phyloP scores from a whole-genome alignment of 2,113 vertebrate species.

The Corythoichthys haematopterus region DNA sequence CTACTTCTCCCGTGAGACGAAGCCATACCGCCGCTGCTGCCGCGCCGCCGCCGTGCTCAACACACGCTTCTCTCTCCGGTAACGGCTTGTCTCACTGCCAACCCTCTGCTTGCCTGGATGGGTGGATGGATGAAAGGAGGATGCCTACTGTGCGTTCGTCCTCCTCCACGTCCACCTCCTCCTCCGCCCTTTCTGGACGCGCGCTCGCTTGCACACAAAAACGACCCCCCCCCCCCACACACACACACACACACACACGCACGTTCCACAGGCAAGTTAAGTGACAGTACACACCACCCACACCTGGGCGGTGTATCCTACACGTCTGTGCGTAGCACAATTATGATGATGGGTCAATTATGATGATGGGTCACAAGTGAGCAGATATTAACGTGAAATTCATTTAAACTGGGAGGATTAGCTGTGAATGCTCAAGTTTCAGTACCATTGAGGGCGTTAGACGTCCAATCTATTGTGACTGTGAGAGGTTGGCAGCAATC shows the following conservation, averaged over 20 bases:
- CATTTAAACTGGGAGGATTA: background rate
- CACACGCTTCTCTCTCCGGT: constrained; percentile 37
- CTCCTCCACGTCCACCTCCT: constrained; percentile 2
- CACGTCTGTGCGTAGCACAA: constrained; percentile 42
- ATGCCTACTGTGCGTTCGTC: constrained; percentile 24
- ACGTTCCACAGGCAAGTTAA: constrained; percentile 2
- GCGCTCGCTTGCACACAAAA: background rate
- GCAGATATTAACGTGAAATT: background rate
- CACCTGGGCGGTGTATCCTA: constrained; percentile 61
- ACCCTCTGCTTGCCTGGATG: constrained; percentile 26
- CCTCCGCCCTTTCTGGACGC: constrained; percentile 3
- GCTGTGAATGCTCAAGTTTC: too few relatives aligned
- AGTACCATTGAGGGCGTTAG: too few relatives aligned
- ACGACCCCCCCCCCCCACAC: background rate
- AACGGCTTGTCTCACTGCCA: constrained; percentile 33
- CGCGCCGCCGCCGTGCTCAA: constrained; percentile 69
- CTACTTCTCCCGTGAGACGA: constrained; percentile 85
- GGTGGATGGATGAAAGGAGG: too few relatives aligned
- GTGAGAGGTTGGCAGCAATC: too few relatives aligned
- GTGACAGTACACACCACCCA: constrained; percentile 55
- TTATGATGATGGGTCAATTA: constrained; percentile 9
- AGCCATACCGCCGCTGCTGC: constrained; percentile 80
- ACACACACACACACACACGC: background rate
- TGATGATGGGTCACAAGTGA: constrained; percentile 21
- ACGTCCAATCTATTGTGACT: too few relatives aligned